Base-by-base conservation (phyloP, 2,888 invertebrate species). In the Sepioteuthis lessoniana region DNA sequence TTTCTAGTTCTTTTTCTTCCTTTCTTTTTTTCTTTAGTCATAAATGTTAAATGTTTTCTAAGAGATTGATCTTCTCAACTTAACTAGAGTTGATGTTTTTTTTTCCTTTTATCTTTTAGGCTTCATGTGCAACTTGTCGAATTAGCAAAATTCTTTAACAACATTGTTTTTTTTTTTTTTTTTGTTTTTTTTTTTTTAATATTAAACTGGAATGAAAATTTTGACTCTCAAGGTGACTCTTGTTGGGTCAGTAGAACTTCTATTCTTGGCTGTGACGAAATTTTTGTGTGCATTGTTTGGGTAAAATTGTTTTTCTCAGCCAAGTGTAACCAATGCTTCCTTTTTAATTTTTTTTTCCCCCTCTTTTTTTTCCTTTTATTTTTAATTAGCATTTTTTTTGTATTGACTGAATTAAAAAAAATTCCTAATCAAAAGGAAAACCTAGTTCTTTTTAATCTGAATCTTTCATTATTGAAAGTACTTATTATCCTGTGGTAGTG, bases 211-310 rank as follows among this genome's bases (percentile, higher is more conserved):
- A 19, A 76, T 76, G 76, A 76, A 76, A 76, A 76, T n/a, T 76
- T 76, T 42, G 55, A 93, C 76, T 76, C 60, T 93, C 55, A 76
- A 93, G 93, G 93, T 93, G 93, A 76, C 60, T 93, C 55, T 60
- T 31, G 7, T 31, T 28, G 92, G 47, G 92, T n/a, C 47, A 19
- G n/a, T 13, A 31, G 92, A 92, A 47, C 76, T n/a, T 42, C 92
- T 92, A 92, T 92, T 92, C 92, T 47, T 47, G 91, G 91, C 38
- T 47, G 92, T 92, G 92, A 92, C 35, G 46, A 47, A 92, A 91
- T 91, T 91, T 25, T 60, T 31, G 5, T 60, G 31, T 60, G 31
- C 31, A 10, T 76, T 76, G n/a, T 76, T 76, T 35, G 16, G 31
- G 31, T 60, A 76, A 76, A 76, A 76, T 76, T 13, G 25, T 76